Conservation (phyloP, 1,140 invertebrate genomes). For the Odontomachus brunneus region DNA sequence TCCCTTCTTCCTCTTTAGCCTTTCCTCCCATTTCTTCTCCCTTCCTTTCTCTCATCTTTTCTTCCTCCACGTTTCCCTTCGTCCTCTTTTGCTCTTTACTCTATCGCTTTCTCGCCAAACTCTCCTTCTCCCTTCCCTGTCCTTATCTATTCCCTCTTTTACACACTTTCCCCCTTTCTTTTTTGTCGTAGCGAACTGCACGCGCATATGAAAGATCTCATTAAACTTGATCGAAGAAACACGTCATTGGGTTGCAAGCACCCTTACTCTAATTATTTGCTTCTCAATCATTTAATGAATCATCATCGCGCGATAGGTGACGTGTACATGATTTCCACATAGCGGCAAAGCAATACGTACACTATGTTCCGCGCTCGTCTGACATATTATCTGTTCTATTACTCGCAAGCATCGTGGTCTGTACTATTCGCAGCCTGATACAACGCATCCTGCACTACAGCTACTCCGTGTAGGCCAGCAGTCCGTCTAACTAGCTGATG, state of each 20-base stretch:
- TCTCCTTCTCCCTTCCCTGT: too few relatives aligned
- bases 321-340: constrained; percentile 29
- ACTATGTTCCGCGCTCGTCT: neutral
- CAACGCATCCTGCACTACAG: constrained; percentile 5
- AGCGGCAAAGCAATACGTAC: constrained; percentile 9
- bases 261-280: neutral
- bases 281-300: constrained; percentile 1
- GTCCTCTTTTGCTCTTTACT: too few relatives aligned
- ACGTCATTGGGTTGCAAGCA: neutral
- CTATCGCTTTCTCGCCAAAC: too few relatives aligned
- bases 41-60: too few relatives aligned
- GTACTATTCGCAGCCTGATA: constrained; percentile 28
- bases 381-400: constrained; percentile 49
- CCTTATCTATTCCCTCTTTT: too few relatives aligned
- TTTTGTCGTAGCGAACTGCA: too few relatives aligned
- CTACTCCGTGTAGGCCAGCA: constrained; percentile 25
- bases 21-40: too few relatives aligned
- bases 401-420: constrained; percentile 24
- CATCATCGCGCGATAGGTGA: neutral
- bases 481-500: too few relatives aligned
- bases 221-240: neutral
- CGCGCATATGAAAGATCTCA: neutral
- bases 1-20: too few relatives aligned
- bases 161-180: too few relatives aligned
- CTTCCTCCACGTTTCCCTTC: too few relatives aligned